A percentile compares a stretch with the other conserved stretches of the same genome.
Conservation (phyloP, 1,140 invertebrate genomes). For the Papilio xuthus region DNA sequence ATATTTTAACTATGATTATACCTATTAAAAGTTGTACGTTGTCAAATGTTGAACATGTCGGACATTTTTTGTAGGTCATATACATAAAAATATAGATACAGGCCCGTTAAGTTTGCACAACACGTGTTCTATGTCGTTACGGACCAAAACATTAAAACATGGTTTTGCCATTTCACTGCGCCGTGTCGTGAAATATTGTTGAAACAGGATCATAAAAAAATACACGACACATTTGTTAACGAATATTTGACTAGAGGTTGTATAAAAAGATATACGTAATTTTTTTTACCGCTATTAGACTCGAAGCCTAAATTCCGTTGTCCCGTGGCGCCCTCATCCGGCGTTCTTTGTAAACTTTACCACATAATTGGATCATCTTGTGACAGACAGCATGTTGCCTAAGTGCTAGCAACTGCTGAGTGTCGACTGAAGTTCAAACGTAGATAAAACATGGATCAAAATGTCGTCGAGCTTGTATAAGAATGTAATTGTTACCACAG, state of each 20-base stretch:
- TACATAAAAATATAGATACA: neutral
- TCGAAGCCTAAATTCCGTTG: no score
- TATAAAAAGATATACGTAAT: neutral
- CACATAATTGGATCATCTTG: no score
- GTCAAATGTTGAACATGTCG: neutral
- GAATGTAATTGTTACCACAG: no score
- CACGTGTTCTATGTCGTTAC: conserved; percentile 19
- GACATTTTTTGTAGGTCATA: neutral
- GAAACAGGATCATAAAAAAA: conserved; percentile 17
- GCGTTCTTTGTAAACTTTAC: no score
- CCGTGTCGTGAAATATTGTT: conserved; percentile 6
- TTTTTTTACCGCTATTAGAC: no score
- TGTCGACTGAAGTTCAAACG: no score
- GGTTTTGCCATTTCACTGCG: conserved; percentile 1
- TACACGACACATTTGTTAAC: conserved; percentile 12
- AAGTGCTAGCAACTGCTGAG: no score
- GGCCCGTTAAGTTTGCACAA: neutral
- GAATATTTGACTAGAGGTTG: neutral
- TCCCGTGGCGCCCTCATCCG: no score
- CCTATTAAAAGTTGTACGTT: neutral
- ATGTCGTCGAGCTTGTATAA: no score
- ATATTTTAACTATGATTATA: neutral
- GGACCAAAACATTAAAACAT: conserved; percentile 5
- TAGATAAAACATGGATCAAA: no score
- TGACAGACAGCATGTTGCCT: no score